Evolutionary conservation across 64 coral and sea anemone species (phyloP), one percentile per base, ranked within the genome.

Genomic region (Montipora foliosa): DNA sequence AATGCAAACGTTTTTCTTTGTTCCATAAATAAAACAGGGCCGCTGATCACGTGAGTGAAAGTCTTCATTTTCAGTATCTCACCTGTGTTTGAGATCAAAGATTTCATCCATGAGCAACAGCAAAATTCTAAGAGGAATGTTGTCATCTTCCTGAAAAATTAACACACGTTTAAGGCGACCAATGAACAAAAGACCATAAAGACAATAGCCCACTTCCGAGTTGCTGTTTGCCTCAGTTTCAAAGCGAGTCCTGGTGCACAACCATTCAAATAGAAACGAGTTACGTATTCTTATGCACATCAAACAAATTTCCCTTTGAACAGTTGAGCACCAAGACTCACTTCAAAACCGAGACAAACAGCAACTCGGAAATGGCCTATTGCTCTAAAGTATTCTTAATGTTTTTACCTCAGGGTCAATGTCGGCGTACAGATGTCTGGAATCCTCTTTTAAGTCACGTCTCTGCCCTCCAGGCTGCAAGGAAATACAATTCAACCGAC

Each of bases 91-190:
- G 22, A 96, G 53, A 37, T 98, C 97, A 96, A 98, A 98, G 77
- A 98, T 95, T 88, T 96, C 97, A 81, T 98, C 97, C 97, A 98
- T 98, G 13, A 98, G 89, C 8, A 96, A 87, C 58, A 98, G 87
- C 79, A 98, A 75, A 16, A 98, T 95, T 73, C 97, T 79, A 29
- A 98, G 76, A 72, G 97, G 94, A 92, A 98, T 98, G 78, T 98
- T 98, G 13, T 98, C 97, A 67, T 98, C 97, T 75, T 96, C 97
- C 96, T 98, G 75, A 4, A 74, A 77, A 89, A 76, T n/a, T 7
- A 17, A 64, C 49, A 88, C 4, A 78, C 14, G 19, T 16, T 61
- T 2, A 89, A 57, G 59, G 13, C 2, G 66, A 9, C 44, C 10
- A 87, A 37, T 25, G 11, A 57, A 57, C 11, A 57, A 6, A 57